Conservation (phyloP, 2,113 vertebrate genomes). For the Calyptommatus sinebrachiatus region DNA sequence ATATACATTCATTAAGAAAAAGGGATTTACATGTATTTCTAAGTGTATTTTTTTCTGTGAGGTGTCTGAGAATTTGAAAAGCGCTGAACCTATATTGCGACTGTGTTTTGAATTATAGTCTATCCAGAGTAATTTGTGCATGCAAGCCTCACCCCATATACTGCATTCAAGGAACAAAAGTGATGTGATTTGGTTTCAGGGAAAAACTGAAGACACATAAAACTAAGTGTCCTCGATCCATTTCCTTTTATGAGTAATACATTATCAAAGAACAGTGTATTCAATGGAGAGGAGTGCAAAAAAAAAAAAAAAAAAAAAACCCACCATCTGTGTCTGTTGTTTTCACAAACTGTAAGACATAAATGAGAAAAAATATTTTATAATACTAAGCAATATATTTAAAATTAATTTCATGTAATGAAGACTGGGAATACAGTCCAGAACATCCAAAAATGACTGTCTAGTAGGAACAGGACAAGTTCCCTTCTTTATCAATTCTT, state of each 20-base stretch:
- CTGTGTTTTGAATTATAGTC: conserved; percentile 26
- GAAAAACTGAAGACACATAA: conserved; percentile 7
- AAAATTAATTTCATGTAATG: background rate
- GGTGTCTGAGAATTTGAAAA: background rate
- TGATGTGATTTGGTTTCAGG: conserved; percentile 7
- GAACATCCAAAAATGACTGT: background rate
- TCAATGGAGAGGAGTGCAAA: background rate
- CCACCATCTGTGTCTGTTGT: background rate
- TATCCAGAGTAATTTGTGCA: conserved; percentile 26
- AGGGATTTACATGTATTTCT: background rate
- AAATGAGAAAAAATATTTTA: background rate
- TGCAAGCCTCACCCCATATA: conserved; percentile 4
- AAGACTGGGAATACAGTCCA: background rate
- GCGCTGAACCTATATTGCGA: background rate
- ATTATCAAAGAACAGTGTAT: background rate
- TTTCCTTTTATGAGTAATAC: conserved; percentile 14
- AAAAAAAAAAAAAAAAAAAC: too few relatives aligned
- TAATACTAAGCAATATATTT: background rate
- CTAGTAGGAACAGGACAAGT: too few relatives aligned
- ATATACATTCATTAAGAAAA: conserved; percentile 1
- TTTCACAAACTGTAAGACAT: background rate
- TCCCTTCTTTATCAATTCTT: too few relatives aligned
- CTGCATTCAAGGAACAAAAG: conserved; percentile 23
- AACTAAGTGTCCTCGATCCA: background rate
- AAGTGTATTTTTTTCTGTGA: conserved; percentile 32